Conservation (phyloP, 2,113 vertebrate genomes). For the Spea multiplicata region DNA sequence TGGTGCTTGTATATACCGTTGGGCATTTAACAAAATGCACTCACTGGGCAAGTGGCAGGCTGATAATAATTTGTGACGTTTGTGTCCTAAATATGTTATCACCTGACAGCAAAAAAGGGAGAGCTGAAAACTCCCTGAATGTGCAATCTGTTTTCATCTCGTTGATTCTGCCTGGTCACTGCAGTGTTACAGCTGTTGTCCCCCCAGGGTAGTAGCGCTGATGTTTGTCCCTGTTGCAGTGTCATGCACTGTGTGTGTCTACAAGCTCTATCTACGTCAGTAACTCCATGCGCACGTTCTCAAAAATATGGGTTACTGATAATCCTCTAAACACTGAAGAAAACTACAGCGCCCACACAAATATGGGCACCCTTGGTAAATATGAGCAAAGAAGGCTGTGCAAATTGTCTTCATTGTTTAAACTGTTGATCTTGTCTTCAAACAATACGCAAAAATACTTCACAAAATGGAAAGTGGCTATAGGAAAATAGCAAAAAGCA, state of each 20-base stretch:
- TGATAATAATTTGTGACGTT: constrained; percentile 23
- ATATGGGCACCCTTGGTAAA: no score
- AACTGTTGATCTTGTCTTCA: no score
- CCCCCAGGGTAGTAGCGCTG: constrained; percentile 28
- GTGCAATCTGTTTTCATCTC: constrained; percentile 41
- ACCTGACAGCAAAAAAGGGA: constrained; percentile 26
- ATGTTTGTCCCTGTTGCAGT: constrained; percentile 44
- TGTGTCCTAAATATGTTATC: constrained; percentile 32
- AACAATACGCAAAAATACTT: no score
- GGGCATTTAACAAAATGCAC: not conserved
- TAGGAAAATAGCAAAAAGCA: no score
- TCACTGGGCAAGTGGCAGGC: constrained; percentile 9
- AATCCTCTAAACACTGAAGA: no score
- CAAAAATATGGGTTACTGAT: no score
- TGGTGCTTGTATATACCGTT: not conserved
- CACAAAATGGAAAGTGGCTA: no score
- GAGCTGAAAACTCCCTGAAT: constrained; percentile 23
- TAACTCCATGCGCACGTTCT: constrained; percentile 8
- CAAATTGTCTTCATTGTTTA: no score
- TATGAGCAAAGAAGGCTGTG: no score
- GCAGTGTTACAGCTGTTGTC: constrained; percentile 34
- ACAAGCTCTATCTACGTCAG: constrained; percentile 24
- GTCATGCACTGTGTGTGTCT: constrained; percentile 46
- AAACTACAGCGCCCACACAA: no score
- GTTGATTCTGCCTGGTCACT: constrained; percentile 47